Base-by-base conservation (phyloP, 2,797 vertebrate species). In the Merluccius polli region DNA sequence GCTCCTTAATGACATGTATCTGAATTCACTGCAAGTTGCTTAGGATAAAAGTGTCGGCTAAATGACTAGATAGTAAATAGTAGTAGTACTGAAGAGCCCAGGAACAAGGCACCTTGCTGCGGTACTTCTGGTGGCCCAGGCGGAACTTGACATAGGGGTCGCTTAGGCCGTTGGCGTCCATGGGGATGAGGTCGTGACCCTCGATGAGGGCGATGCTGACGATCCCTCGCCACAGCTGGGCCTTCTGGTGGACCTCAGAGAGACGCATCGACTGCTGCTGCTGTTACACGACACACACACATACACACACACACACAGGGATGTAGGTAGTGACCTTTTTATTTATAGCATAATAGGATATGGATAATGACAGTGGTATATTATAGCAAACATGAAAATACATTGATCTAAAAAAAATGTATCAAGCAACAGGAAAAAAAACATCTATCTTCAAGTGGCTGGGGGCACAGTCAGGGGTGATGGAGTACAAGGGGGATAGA, bases 61-160 rank as follows among this genome's bases (percentile, higher is more conserved):
- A 15, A 21, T 59, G 52, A 6, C 44, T 24, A 24, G n/a, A 59
- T 59, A 15, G 52, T 24, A n/a, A 59, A 59, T n/a, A 16, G 44
- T 16, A 16, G 44, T 16, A 21, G 52, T 59, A 18, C 16, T 52
- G 18, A 41, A 16, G 38, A 41, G 38, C 29, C 13, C n/a, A 32
- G 10, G n/a, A 0, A 2, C 52, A 36, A 15, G 15, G 73, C 83
- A 97, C 97, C 95, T 98, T 98, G 93, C 96, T 98, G 80, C 91
- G 95, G 90, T 97, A 97, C 75, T 98, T 98, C 90, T 97, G 95
- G 72, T 92, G 94, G 0, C 96, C 96, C 76, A 97, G 82, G 0
- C 94, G 92, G 89, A 97, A 97, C 90, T 97, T 98, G 78, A 94
- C 96, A 0, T 97, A 98, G 0, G 96, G 97, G 85, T 97, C 97